Conservation (phyloP, 1,140 invertebrate species). For the Polypedilum vanderplanki region DNA sequence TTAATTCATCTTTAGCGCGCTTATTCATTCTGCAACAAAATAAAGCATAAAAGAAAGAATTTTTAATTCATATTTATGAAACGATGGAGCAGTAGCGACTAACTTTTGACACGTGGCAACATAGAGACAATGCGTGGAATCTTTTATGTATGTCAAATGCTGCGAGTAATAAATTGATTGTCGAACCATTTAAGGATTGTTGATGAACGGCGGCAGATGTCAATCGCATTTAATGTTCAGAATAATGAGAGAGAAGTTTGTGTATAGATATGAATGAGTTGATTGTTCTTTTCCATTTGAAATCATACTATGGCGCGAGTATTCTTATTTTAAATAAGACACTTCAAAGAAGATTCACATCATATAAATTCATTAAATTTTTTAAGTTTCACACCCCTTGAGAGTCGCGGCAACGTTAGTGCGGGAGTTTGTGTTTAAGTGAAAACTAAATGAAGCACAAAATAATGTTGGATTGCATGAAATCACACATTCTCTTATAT, state of each 20-base stretch:
- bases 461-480: not conserved
- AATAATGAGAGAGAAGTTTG: too few relatives aligned
- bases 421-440: too few relatives aligned
- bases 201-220: not conserved
- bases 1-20: not conserved
- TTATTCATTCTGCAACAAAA: not conserved
- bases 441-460: too few relatives aligned
- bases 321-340: too few relatives aligned
- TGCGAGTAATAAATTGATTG: constrained; percentile 8
- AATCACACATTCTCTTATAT: not conserved
- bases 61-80: not conserved
- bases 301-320: too few relatives aligned
- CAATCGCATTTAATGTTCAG: constrained; percentile 2
- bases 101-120: not conserved
- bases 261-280: too few relatives aligned
- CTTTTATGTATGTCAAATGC: not conserved
- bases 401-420: too few relatives aligned
- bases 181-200: not conserved
- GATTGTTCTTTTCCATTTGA: too few relatives aligned
- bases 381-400: too few relatives aligned
- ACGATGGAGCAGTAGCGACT: not conserved
- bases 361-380: too few relatives aligned
- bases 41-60: not conserved
- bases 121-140: not conserved
- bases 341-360: too few relatives aligned